These are phyloP conservation scores for Procambarus virginalis DNA, from an alignment of 1,140 invertebrate species.

Conservation along the genomic window DNA sequence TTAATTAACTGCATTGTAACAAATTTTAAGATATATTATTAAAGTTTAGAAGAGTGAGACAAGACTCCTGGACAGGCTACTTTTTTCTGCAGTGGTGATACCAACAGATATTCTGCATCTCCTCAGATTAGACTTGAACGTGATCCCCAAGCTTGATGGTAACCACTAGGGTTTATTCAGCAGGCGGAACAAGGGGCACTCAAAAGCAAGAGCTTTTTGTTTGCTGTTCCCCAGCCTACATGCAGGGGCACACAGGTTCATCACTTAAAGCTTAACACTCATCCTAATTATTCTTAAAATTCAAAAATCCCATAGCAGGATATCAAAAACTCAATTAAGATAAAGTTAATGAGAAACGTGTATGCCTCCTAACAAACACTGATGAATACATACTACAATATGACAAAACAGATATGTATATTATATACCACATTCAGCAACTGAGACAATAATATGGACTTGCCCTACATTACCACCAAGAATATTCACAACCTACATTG, in stretches of 20 bases:
- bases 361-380: conserved; percentile 60
- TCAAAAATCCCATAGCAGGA: conserved; percentile 29
- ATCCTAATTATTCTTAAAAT: conserved; percentile 52
- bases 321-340: conserved; percentile 38
- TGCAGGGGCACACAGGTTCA: conserved; percentile 24
- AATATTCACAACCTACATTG: conserved; percentile 22
- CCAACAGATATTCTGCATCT: conserved; percentile 42
- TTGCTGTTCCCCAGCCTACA: conserved; percentile 34
- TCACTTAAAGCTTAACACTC: conserved; percentile 42
- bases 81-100: conserved; percentile 49
- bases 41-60: conserved; percentile 9
- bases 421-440: conserved; percentile 66
- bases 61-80: conserved; percentile 52
- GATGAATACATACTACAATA: conserved; percentile 60
- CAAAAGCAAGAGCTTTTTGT: conserved; percentile 43
- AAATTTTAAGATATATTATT: neutral
- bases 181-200: conserved; percentile 38
- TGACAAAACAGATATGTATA: conserved; percentile 66
- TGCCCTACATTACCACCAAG: conserved; percentile 40
- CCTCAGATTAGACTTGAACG: conserved; percentile 44
- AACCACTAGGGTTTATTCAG: conserved; percentile 45
- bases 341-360: conserved; percentile 51
- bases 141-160: conserved; percentile 41
- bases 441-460: conserved; percentile 52
- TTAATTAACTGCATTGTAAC: neutral